These are phyloP conservation scores for Thunnus thynnus DNA, from an alignment of 2,113 vertebrate species.

Conservation along the genomic window DNA sequence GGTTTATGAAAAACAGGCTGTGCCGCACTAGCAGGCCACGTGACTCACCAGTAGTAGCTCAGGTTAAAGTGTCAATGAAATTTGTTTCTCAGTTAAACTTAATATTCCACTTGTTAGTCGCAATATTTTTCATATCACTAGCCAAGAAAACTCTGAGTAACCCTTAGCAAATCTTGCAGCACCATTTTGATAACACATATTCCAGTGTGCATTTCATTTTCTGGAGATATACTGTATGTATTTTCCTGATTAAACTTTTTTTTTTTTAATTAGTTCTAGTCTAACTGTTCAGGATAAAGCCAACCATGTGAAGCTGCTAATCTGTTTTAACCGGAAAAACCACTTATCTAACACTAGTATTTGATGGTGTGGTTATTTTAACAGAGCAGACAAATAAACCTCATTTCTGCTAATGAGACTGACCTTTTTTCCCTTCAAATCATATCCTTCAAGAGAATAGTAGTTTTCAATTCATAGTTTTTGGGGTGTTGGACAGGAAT, in stretches of 20 bases:
- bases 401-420: slow-evolving; percentile 1
- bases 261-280: background rate
- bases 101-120: background rate
- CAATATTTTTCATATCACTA: too few species aligned
- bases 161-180: background rate
- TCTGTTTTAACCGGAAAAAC: slow-evolving; percentile 10
- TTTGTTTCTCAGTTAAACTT: background rate
- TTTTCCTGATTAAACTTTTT: background rate
- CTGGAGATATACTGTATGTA: background rate
- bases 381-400: slow-evolving; percentile 39
- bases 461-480: too few species aligned
- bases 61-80: background rate
- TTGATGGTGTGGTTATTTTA: background rate
- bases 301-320: background rate
- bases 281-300: background rate
- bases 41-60: background rate
- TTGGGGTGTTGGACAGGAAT: too few species aligned
- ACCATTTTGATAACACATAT: background rate
- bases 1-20: too few species aligned
- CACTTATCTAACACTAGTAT: slow-evolving; percentile 1
- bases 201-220: background rate
- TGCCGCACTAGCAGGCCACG: background rate
- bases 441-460: too few species aligned
- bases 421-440: background rate
- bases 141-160: too few species aligned